Evolutionary conservation across 2,888 invertebrate genomes (phyloP), one percentile per base, ranked within the genome.

Genomic region (Ecdyonurus torrentis): DNA sequence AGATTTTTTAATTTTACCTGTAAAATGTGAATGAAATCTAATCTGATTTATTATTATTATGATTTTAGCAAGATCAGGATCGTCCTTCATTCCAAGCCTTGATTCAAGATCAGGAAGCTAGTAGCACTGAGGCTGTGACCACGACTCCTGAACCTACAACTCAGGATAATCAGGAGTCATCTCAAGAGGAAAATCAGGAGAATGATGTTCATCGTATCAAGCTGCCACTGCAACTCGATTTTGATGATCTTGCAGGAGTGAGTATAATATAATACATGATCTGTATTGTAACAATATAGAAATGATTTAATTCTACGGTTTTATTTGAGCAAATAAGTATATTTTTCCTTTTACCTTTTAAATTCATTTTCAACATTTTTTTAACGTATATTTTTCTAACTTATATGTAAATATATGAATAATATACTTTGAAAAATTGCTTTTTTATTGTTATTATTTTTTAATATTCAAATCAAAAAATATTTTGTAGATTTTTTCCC

Each of bases 181-280:
- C 37, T 5, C 37, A 37, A 15, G 37, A 37, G 15, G 37, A 37
- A 10, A 55, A 22, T 66, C 74, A 80, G 59, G 72, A 73, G 37
- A 76, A 76, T 59, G 73, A 74, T 63, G 74, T 76, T 25, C 77
- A 82, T 75, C 81, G 82, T 70, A 81, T 87, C 72, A 87, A 87
- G 73, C 76, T 91, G 72, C 90, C 90, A 64, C 80, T 90, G 64
- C 87, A 89, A 74, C 81, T 91, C 71, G 88, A 90, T 76, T 82
- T 91, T 65, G 89, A 90, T 70, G 89, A 91, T 66, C 78, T 91
- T 65, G 88, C 89, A 25, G 87, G 87, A 55, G 87, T 83, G 81
- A 83, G 73, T 74, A 75, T 71, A 7, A 25, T 15, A 24, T 10
- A n/a, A 55, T 22, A 20, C n/a, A 3, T 55, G n/a, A n/a, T n/a